Base-by-base conservation (phyloP, 37 sponge, comb jelly and placozoan genomes). In the Eunapius fragilis region DNA sequence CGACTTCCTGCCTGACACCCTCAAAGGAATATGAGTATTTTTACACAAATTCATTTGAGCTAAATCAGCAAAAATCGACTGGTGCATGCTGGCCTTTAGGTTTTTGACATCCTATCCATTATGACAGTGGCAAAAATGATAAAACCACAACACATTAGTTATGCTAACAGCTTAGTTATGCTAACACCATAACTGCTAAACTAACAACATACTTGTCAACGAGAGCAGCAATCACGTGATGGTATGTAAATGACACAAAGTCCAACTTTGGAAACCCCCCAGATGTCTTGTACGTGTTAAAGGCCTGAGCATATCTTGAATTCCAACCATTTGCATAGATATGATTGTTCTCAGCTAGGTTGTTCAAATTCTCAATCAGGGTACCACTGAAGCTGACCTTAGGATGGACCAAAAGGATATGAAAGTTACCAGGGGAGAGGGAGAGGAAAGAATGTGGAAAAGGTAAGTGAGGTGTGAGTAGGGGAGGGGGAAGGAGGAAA, bases 381-480 rank as follows among this genome's bases (percentile, higher is more conserved):
- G 86, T 84, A 0, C 90, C 90, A 90, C 90, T 90, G 82, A 90
- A 90, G 47, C 90, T 90, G 41, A 90, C 90, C 90, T 90, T 38
- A 34, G 37, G 6, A 7, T 31, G 72, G 28, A 31, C 4, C 6
- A 31, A 3, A 27, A 71, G 10, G 10, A 10, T 11, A 7, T 4
- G 72, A 7, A 9, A 71, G 28, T 27, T 11, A 71, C 31, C 3
- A 31, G 28, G 4, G 31, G 28, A 71, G 28, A 71, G 31, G 31
- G 72, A 31, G 28, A 31, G 72, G 4, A 9, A 31, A 9, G 10
- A 7, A 71, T 12, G 72, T 71, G 10, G 7, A 71, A 31, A 31
- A 71, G 72, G 9, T 4, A 11, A 45, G 9, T 45, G n/a, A n/a
- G n/a, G n/a, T n/a, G n/a, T n/a, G n/a, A n/a, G n/a, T n/a, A n/a